Evolutionary conservation across 2,797 vertebrate species (phyloP), one percentile per base, ranked within the genome.

Genomic region (Gallinago nigripennis): DNA sequence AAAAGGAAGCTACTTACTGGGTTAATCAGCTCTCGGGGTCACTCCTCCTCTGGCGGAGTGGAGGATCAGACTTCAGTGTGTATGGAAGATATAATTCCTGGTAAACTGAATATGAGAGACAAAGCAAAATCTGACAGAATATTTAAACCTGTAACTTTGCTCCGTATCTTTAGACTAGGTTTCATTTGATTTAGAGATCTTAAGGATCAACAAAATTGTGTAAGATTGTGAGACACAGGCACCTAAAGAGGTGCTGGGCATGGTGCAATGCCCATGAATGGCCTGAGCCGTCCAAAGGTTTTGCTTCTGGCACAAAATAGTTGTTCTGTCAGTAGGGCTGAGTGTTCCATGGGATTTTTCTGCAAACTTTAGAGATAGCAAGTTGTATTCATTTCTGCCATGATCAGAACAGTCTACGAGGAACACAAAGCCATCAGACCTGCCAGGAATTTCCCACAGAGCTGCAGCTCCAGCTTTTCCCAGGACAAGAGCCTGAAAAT

Each of bases 401-500:
- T 0, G 3, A 45, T 68, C 68, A 16, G 41, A 77, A 30, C 28
- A n/a, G 19, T n/a, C 66, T 30, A 39, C 0, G 3, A 58, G 57
- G 20, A 87, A 12, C 39, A 54, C 58, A 92, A 76, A 95, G 50
- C 43, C 66, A 51, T 80, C 58, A 58, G 70, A 84, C 48, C 58
- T 64, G 31, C 70, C 51, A 51, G 61, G 85, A 70, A 35, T 72
- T 88, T 82, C 87, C 63, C 30, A 88, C 56, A 51, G 72, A 69
- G 28, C 46, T 91, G 54, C 61, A 88, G 30, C 58, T 88, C 72
- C 60, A 80, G 17, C 57, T 81, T 91, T 75, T 89, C 80, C 33
- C 72, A 91, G 60, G 81, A 75, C 78, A 84, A 50, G 75, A 91
- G 69, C n/a, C 56, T 84, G 33, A 68, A 70, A 86, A 84, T 85